Conservation (phyloP, 2,888 invertebrate species). For the Tipula confusa region DNA sequence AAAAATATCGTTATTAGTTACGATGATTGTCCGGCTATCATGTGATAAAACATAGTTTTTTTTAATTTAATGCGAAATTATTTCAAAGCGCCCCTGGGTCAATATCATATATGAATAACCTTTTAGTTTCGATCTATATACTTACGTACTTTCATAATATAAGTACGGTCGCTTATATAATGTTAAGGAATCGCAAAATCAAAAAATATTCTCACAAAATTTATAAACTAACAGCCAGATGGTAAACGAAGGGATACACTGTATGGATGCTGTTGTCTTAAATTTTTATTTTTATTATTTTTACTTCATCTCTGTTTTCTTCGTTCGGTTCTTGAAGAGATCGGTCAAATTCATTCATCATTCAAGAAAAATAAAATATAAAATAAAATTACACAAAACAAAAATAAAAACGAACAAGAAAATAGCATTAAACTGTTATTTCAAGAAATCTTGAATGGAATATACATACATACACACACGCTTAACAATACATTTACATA, state of each 20-base stretch:
- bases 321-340: not conserved
- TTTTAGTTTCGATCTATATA: slow-evolving; percentile 28
- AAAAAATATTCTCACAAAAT: not conserved
- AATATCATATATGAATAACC: not conserved
- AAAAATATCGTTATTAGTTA: no score
- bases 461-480: not conserved
- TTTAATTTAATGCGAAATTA: not conserved
- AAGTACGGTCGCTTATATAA: slow-evolving; percentile 28
- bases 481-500: not conserved
- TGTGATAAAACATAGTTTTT: no score
- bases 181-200: not conserved
- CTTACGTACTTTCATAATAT: slow-evolving; percentile 32
- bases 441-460: slow-evolving; percentile 9
- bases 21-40: no score
- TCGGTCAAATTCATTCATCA: slow-evolving; percentile 20
- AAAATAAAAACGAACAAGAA: not conserved
- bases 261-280: not conserved
- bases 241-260: slow-evolving; percentile 16
- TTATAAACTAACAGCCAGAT: not conserved
- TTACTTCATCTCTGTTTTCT: not conserved
- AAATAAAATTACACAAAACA: slow-evolving; percentile 21
- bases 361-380: not conserved
- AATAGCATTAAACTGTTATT: slow-evolving; percentile 25
- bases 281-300: not conserved
- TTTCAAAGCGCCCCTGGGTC: not conserved